Conservation (phyloP, 2,888 invertebrate species). For the Acanthacorydalis orientalis region DNA sequence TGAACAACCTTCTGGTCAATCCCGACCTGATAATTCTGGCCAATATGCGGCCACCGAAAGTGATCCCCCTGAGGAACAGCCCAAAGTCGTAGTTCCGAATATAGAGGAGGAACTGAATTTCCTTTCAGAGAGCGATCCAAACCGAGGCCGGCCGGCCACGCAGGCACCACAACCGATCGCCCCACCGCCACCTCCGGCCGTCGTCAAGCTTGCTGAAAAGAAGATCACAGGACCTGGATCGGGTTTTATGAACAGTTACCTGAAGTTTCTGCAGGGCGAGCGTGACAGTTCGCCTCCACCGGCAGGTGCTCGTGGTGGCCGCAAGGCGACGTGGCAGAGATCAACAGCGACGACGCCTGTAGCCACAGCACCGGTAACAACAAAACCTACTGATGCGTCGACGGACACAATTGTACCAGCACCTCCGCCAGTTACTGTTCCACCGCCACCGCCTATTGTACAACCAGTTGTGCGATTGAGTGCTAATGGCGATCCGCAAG, state of each 20-base stretch:
- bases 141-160: slow-evolving; percentile 6
- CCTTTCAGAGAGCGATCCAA: slow-evolving; percentile 37
- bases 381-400: slow-evolving; percentile 13
- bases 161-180: slow-evolving; percentile 25
- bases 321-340: slow-evolving; percentile 49
- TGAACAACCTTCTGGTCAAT: slow-evolving; percentile 36
- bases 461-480: slow-evolving; percentile 22
- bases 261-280: slow-evolving; percentile 71
- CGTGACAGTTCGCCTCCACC: slow-evolving; percentile 68
- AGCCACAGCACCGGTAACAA: slow-evolving; percentile 16
- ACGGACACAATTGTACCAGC: slow-evolving; percentile 9
- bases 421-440: slow-evolving; percentile 25
- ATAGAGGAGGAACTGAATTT: slow-evolving; percentile 78
- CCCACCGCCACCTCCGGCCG: slow-evolving; percentile 34
- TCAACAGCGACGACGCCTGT: slow-evolving; percentile 24
- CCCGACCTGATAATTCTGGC: slow-evolving; percentile 16
- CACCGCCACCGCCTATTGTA: slow-evolving; percentile 24
- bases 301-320: slow-evolving; percentile 42
- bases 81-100: slow-evolving; percentile 75
- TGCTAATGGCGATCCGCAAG: slow-evolving; percentile 33
- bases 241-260: slow-evolving; percentile 75
- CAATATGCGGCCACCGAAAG: slow-evolving; percentile 14
- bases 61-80: slow-evolving; percentile 42
- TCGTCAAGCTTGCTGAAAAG: slow-evolving; percentile 38
- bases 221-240: slow-evolving; percentile 45